Evolutionary conservation across 1,140 invertebrate species (phyloP), one percentile per base, ranked within the genome.

Genomic region (Dinoponera quadriceps): DNA sequence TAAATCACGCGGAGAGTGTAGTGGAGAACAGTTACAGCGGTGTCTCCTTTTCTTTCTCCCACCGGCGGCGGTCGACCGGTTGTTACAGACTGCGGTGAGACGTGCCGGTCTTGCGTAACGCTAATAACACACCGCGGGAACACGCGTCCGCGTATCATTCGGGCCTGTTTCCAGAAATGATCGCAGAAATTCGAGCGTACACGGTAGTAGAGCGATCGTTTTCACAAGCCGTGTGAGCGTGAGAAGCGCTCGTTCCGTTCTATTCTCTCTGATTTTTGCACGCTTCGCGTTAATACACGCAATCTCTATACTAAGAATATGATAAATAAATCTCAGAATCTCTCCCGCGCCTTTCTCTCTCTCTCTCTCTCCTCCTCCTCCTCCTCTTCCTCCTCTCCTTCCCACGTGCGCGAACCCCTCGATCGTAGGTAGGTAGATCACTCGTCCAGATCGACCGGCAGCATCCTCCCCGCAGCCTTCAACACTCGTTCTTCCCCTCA

Each of bases 401-500:
- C n/a, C n/a, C n/a, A n/a, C n/a, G 27, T n/a, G 22, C 18, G 22
- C 74, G 4, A 2, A 44, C 38, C 9, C 38, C 38, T 44, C 38
- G 7, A 11, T 44, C 3, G 38, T 33, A 33, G 29, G 5, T 33
- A 2, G 5, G 38, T 44, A 44, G 7, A 44, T 44, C 9, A 44
- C 38, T 44, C 38, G 38, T 9, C 38, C 38, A 11, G 38, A 11
- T 44, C 38, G 38, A 9, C 11, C 38, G 2, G 38, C 11, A 44
- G 9, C 38, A 9, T 44, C 7, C 38, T 48, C 16, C 2, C 27
- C 27, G 0, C 48, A 59, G 66, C 77, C 85, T 62, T 44, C 81
- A 90, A n/a, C 89, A 90, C 2, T 48, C 81, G 5, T 82, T 78
- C 3, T 75, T 85, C 7, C 57, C 11, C 9, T 77, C 71, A 27